Conservation (phyloP, 2,888 invertebrate genomes). For the Papilio elwesi region DNA sequence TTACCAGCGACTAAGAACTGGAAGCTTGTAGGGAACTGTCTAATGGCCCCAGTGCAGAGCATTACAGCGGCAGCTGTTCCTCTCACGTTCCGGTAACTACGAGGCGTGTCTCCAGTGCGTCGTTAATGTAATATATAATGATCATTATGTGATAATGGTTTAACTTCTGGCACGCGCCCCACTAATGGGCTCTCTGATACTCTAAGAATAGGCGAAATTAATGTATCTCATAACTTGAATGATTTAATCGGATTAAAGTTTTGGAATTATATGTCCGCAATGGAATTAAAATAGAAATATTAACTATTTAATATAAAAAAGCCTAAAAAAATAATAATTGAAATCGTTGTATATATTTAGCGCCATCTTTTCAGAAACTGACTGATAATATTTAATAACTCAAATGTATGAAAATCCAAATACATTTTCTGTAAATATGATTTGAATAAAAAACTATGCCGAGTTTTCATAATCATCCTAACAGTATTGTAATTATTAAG, state of each 20-base stretch:
- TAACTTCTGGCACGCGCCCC: constrained; percentile 24
- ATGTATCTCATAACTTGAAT: constrained; percentile 4
- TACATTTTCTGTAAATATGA: too few species aligned
- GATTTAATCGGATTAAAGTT: not conserved
- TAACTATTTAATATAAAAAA: too few species aligned
- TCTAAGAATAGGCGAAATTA: constrained; percentile 21
- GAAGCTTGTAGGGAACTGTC: constrained; percentile 11
- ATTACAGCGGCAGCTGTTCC: constrained; percentile 11
- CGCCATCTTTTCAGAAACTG: too few species aligned
- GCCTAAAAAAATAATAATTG: not conserved
- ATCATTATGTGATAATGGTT: constrained; percentile 38
- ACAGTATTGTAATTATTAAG: too few species aligned
- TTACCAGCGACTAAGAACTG: not conserved
- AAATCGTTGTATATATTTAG: too few species aligned
- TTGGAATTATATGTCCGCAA: not conserved
- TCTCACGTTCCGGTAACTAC: not conserved
- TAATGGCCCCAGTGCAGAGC: constrained; percentile 10
- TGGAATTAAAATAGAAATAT: not conserved
- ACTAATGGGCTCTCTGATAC: constrained; percentile 20
- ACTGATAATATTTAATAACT: too few species aligned
- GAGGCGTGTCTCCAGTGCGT: constrained; percentile 20
- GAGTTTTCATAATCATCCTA: too few species aligned
- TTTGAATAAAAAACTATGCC: too few species aligned
- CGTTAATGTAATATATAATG: constrained; percentile 36
- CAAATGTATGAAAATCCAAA: too few species aligned